Conservation (phyloP, 2,113 vertebrate genomes). For the Puntigrus tetrazona region DNA sequence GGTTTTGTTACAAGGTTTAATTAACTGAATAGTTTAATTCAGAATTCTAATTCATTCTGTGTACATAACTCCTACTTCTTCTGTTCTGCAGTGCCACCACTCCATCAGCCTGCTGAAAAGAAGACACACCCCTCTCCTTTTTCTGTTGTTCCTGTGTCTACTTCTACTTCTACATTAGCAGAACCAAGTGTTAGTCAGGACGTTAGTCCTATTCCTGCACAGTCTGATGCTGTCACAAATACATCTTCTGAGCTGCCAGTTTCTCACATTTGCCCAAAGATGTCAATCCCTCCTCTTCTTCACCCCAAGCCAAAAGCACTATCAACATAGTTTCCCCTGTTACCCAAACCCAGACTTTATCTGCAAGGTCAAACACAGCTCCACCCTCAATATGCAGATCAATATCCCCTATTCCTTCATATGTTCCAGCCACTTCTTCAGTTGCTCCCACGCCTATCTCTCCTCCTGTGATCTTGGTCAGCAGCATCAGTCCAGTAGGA, state of each 20-base stretch:
- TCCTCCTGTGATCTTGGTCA: constrained; percentile 69
- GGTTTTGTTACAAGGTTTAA: not conserved
- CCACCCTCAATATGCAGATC: constrained; percentile 64
- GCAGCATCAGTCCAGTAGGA: constrained; percentile 70
- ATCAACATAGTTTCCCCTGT: constrained; percentile 71
- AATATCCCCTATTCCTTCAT: constrained; percentile 58
- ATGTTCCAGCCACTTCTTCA: constrained; percentile 55
- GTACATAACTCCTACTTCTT: constrained; percentile 1
- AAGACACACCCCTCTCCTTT: constrained; percentile 62
- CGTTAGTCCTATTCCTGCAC: not conserved
- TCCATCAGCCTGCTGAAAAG: constrained; percentile 62
- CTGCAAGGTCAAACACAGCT: constrained; percentile 41
- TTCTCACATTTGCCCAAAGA: constrained; percentile 51
- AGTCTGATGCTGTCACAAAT: not conserved
- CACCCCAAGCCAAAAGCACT: constrained; percentile 72
- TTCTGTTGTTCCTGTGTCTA: constrained; percentile 4
- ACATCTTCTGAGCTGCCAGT: not conserved
- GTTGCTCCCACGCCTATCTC: constrained; percentile 54
- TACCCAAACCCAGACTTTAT: constrained; percentile 62
- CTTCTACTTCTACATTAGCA: not conserved
- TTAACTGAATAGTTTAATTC: not conserved
- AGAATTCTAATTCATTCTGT: not conserved
- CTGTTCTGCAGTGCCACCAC: constrained; percentile 66
- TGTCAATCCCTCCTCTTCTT: constrained; percentile 64
- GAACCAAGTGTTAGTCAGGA: not conserved